phyloP scores from a whole-genome alignment of 2,888 invertebrate genomes.

The Sesia apiformis region DNA sequence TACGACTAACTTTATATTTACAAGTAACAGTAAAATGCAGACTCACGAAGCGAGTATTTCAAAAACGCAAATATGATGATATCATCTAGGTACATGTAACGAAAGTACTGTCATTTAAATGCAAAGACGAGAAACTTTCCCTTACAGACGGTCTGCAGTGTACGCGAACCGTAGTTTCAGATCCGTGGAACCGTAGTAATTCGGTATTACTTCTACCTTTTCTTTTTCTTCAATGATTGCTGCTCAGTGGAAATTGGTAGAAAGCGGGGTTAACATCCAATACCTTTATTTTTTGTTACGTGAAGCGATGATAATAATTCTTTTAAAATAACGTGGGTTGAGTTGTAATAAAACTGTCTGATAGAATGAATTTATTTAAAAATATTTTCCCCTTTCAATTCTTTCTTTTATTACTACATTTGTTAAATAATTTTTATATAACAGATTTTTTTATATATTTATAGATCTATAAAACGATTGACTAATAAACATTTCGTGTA shows the following conservation, averaged over 20 bases:
- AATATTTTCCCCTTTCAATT: neutral
- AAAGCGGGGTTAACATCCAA: neutral
- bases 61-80: neutral
- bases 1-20: too few species aligned
- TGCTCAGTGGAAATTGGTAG: slow-evolving; percentile 6
- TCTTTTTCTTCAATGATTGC: slow-evolving; percentile 27
- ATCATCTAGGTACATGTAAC: neutral
- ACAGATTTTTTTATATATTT: too few species aligned
- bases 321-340: neutral
- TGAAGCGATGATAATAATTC: neutral
- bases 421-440: too few species aligned
- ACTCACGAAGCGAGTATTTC: too few species aligned
- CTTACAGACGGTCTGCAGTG: slow-evolving; percentile 9
- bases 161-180: slow-evolving; percentile 11
- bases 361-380: neutral
- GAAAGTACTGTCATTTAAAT: neutral
- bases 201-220: slow-evolving; percentile 22
- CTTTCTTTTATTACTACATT: too few species aligned
- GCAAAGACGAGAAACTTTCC: neutral
- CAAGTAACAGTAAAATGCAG: slow-evolving; percentile 3
- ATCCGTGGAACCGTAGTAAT: slow-evolving; percentile 19
- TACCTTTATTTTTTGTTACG: neutral
- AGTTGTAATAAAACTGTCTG: neutral
- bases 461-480: too few species aligned
- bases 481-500: too few species aligned